Conservation (phyloP, 2,113 vertebrate genomes). For the Pterocles burchelli region DNA sequence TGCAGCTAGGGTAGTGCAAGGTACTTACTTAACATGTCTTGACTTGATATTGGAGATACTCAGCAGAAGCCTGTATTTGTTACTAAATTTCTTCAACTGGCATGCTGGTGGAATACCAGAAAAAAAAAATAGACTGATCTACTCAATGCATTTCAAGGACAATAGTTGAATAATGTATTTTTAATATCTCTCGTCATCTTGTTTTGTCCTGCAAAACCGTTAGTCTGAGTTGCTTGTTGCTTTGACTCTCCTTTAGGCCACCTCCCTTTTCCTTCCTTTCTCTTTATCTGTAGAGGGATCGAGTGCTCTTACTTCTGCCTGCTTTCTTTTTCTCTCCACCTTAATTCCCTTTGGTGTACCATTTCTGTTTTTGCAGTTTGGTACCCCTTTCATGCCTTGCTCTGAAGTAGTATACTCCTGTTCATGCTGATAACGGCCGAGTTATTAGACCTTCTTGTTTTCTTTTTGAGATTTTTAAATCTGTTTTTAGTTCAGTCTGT, state of each 20-base stretch:
- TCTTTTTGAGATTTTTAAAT: accelerated
- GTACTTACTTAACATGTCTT: not conserved
- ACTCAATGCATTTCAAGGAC: accelerated
- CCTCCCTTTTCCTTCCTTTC: not conserved
- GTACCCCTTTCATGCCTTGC: not conserved
- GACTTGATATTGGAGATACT: not conserved
- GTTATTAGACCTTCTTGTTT: not conserved
- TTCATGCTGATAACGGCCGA: accelerated
- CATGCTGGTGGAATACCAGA: accelerated
- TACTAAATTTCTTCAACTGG: not conserved
- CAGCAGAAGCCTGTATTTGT: not conserved
- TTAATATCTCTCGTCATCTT: not conserved
- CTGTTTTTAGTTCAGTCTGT: not conserved
- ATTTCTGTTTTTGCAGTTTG: not conserved
- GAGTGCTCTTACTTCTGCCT: not conserved
- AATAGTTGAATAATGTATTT: accelerated
- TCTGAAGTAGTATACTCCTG: accelerated
- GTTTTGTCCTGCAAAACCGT: not conserved
- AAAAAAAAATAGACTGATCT: not conserved
- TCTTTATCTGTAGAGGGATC: not conserved
- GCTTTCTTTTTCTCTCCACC: accelerated
- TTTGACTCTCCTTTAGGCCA: not conserved
- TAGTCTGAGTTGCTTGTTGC: not conserved
- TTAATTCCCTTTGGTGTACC: not conserved
- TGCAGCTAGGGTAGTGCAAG: not conserved